A percentile compares a stretch with the other conserved stretches of the same genome.
Conservation (phyloP, 2,888 invertebrate genomes). For the Mesorhabditis spiculigera region DNA sequence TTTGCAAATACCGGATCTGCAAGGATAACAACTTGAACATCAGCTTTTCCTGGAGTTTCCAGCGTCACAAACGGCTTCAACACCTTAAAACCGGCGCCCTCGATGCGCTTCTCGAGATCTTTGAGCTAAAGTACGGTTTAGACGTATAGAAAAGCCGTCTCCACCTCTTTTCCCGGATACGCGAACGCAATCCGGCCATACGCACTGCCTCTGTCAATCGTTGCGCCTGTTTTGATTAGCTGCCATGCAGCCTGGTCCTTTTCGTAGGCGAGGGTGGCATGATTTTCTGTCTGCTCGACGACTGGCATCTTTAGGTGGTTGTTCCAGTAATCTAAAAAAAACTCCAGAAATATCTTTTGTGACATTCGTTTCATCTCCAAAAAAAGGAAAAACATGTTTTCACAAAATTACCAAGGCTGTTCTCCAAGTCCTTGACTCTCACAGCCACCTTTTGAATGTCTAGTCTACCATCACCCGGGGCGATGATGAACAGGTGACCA, state of each 20-base stretch:
- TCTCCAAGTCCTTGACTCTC: conserved; percentile 73
- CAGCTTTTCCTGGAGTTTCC: conserved; percentile 94
- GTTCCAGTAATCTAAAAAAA: conserved; percentile 74
- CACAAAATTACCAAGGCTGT: conserved; percentile 66
- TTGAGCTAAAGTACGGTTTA: conserved; percentile 67
- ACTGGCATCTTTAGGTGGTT: conserved; percentile 74
- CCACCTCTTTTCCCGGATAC: conserved; percentile 67
- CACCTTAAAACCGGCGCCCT: conserved; percentile 71
- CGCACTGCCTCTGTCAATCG: conserved; percentile 79
- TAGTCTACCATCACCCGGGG: conserved; percentile 74
- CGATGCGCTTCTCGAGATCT: conserved; percentile 73
- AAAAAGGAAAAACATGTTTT: no score
- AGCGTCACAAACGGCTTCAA: conserved; percentile 84
- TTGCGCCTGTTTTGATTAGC: conserved; percentile 63
- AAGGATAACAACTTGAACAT: conserved; percentile 89
- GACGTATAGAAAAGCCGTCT: neutral
- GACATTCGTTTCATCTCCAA: conserved; percentile 6
- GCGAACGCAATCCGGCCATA: conserved; percentile 94
- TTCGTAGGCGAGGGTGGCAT: conserved; percentile 28
- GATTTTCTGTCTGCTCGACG: conserved; percentile 63
- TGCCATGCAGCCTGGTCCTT: conserved; percentile 65
- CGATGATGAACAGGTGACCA: conserved; percentile 81
- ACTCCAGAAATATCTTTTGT: neutral
- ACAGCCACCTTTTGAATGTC: conserved; percentile 73
- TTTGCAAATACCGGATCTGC: conserved; percentile 76